Conservation (phyloP, 2,888 invertebrate species). For the Ptychoptera contaminata region DNA sequence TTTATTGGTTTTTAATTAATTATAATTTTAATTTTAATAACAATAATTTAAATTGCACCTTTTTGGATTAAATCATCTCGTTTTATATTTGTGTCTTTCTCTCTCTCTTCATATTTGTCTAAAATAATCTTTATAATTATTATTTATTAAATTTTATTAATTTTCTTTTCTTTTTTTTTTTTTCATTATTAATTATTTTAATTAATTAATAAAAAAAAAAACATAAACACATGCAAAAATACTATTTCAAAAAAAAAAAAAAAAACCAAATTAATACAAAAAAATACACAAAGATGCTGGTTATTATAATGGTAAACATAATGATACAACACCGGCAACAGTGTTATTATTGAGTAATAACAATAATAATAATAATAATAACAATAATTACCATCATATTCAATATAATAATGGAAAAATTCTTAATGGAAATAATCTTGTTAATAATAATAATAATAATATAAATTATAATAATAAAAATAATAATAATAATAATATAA, state of each 20-base stretch:
- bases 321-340: conserved; percentile 1
- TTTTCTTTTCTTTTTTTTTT: conserved; percentile 1
- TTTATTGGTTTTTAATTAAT: too few species aligned
- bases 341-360: conserved; percentile 5
- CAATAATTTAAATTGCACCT: too few species aligned
- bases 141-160: neutral
- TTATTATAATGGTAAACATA: neutral
- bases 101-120: too few species aligned
- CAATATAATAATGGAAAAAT: neutral
- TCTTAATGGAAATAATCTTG: neutral
- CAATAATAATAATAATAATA: conserved; percentile 4
- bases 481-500: conserved; percentile 8
- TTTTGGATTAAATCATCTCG: too few species aligned
- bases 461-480: neutral
- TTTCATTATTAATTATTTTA: neutral
- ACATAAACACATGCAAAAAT: too few species aligned
- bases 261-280: conserved; percentile 1
- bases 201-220: neutral
- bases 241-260: neutral
- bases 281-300: neutral
- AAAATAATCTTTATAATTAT: too few species aligned
- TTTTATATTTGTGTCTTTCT: too few species aligned
- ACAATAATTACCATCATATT: neutral
- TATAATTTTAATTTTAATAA: too few species aligned
- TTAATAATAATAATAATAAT: conserved; percentile 1